These are phyloP conservation scores for Bambusicola thoracicus DNA, from an alignment of 2,113 vertebrate species.

Conservation along the genomic window DNA sequence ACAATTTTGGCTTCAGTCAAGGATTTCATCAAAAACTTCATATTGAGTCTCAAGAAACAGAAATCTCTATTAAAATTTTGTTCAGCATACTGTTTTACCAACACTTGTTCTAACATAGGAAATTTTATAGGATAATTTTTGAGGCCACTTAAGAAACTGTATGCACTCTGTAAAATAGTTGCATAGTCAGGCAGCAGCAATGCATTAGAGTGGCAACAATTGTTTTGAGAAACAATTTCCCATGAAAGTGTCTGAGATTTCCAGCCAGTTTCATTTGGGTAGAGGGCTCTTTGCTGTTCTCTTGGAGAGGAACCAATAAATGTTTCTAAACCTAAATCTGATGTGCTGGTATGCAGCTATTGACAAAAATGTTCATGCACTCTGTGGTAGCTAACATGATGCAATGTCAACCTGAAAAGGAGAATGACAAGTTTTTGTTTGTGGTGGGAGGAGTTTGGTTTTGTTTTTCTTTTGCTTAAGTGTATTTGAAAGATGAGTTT, in stretches of 20 bases:
- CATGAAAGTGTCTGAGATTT: not conserved
- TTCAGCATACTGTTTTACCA: not conserved
- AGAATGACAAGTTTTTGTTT: not conserved
- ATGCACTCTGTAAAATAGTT: not conserved
- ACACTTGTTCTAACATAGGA: not conserved
- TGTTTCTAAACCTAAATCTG: not conserved
- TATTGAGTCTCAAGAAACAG: not conserved
- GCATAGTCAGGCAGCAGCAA: not conserved
- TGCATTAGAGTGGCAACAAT: not conserved
- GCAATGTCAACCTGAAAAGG: not conserved
- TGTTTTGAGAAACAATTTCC: not conserved
- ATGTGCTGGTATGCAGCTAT: fast-evolving
- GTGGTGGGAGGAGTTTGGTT: not conserved
- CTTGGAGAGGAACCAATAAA: not conserved
- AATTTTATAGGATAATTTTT: not conserved
- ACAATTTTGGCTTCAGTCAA: fast-evolving
- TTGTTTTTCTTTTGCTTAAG: not conserved
- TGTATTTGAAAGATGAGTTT: not conserved
- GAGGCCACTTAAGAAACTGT: not conserved
- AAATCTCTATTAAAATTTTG: not conserved
- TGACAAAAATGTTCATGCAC: not conserved
- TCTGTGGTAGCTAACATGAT: not conserved
- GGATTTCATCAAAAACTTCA: not conserved
- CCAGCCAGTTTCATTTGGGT: not conserved
- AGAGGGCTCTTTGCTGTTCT: not conserved